Percentiles rank a stretch among this genome's conserved stretches.
phyloP scores from a whole-genome alignment of 2,888 invertebrate genomes.

The Cheiracanthium punctorium region DNA sequence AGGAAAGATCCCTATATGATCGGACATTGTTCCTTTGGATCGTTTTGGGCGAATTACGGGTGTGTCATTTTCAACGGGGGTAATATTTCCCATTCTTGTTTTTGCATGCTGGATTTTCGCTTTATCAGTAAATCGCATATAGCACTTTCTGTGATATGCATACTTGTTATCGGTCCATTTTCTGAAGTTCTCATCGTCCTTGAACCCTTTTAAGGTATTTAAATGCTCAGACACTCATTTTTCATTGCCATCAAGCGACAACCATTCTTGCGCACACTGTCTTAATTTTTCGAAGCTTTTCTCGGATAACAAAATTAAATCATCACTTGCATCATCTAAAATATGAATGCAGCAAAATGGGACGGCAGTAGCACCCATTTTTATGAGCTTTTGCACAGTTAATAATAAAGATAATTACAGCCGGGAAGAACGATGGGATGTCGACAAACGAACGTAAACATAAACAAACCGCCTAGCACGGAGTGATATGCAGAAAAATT shows the following conservation, averaged over 20 bases:
- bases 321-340: background rate
- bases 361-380: background rate
- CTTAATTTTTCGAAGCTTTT: background rate
- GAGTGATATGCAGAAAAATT: too few species aligned
- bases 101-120: background rate
- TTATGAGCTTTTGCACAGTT: too few species aligned
- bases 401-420: too few species aligned
- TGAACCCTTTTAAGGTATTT: background rate
- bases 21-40: background rate
- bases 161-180: background rate
- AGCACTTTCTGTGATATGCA: background rate
- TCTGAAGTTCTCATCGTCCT: background rate
- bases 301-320: background rate
- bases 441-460: background rate
- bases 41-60: background rate
- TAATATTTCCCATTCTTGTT: background rate
- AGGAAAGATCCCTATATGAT: background rate
- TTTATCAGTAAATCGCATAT: background rate
- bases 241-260: background rate
- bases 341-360: background rate
- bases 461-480: too few species aligned
- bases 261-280: background rate
- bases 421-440: background rate
- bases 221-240: background rate
- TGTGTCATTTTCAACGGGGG: background rate